Conservation (phyloP, 1,140 invertebrate genomes). For the Andrena cerasifolii region DNA sequence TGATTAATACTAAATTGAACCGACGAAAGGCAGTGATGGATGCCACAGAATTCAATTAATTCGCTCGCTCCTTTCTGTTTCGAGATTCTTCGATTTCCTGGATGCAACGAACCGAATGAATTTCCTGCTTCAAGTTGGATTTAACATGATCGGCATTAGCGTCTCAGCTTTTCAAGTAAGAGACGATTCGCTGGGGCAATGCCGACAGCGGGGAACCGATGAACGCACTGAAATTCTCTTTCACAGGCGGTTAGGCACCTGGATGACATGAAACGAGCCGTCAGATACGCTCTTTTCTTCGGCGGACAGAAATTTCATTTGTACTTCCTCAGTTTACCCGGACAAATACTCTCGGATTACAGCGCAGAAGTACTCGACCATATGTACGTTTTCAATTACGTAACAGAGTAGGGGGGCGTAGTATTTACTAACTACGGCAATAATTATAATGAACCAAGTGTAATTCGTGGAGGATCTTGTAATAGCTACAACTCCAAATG, state of each 20-base stretch:
- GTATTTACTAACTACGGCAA: neutral
- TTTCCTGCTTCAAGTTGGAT: neutral
- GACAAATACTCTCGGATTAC: neutral
- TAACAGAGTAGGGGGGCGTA: neutral
- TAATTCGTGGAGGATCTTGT: too few species aligned
- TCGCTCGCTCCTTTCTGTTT: neutral
- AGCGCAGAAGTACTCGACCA: neutral
- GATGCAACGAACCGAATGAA: neutral
- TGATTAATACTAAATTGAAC: neutral
- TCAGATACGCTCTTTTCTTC: neutral
- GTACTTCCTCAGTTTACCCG: neutral
- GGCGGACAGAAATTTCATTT: neutral
- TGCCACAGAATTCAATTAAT: neutral
- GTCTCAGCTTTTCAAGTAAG: constrained; percentile 13
- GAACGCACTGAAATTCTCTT: neutral
- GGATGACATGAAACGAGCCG: neutral
- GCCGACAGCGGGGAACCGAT: too few species aligned
- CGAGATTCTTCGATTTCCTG: neutral
- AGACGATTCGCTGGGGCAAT: neutral
- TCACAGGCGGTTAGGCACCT: neutral
- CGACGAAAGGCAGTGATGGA: neutral
- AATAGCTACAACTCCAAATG: too few species aligned
- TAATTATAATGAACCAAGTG: too few species aligned
- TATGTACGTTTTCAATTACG: neutral
- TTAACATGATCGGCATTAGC: constrained; percentile 4